phyloP scores from a whole-genome alignment of 2,113 vertebrate genomes.

The Porphyrio hochstetteri region DNA sequence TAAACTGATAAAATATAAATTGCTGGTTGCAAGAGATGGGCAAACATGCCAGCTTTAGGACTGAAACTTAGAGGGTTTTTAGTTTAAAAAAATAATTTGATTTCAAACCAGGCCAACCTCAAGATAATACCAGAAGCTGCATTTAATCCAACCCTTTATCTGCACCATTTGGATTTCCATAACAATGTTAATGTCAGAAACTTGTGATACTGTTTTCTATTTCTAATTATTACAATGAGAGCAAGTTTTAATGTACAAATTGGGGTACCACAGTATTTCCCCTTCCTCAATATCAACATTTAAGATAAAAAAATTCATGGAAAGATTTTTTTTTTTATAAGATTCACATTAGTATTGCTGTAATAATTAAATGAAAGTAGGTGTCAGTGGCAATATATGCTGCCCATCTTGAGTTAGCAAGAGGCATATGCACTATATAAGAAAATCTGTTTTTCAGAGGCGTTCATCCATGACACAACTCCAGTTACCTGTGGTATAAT shows the following conservation, averaged over 20 bases:
- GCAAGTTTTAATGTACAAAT: neutral
- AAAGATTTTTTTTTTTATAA: neutral
- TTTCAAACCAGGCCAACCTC: conserved; percentile 7
- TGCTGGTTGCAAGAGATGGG: neutral
- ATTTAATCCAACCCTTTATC: neutral
- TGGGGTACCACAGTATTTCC: neutral
- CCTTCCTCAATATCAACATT: neutral
- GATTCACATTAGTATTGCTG: neutral
- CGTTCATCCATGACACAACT: neutral
- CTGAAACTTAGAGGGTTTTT: neutral
- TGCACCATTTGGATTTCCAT: neutral
- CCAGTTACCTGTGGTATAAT: neutral
- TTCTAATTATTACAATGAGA: neutral
- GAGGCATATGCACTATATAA: neutral
- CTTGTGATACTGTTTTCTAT: neutral
- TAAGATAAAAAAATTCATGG: neutral
- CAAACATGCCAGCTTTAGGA: neutral
- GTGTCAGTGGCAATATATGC: neutral
- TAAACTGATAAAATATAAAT: neutral
- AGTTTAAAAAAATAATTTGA: neutral
- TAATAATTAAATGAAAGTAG: neutral
- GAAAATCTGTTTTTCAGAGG: neutral
- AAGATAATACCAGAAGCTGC: neutral
- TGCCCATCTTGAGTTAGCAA: neutral
- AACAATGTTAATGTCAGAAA: neutral